These are phyloP conservation scores for Venusia cambrica DNA, from an alignment of 2,888 invertebrate species.

Conservation along the genomic window DNA sequence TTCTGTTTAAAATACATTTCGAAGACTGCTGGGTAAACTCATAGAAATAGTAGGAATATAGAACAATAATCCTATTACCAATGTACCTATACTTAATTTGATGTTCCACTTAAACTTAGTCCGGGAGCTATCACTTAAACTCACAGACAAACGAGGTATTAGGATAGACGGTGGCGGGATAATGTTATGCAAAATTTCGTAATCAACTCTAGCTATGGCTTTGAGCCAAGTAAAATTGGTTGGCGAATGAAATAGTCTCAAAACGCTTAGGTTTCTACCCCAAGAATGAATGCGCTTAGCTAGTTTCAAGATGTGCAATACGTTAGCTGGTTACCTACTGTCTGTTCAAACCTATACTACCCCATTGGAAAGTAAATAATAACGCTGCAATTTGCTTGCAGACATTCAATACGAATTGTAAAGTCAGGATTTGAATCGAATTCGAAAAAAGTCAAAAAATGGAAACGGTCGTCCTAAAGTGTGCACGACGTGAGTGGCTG, in stretches of 20 bases:
- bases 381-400: slow-evolving; percentile 1
- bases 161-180: slow-evolving; percentile 24
- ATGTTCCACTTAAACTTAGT: slow-evolving; percentile 18
- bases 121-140: slow-evolving; percentile 20
- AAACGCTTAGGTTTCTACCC: too few species aligned
- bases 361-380: slow-evolving; percentile 1
- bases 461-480: slow-evolving; percentile 40
- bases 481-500: slow-evolving; percentile 45
- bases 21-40: too few species aligned
- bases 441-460: slow-evolving; percentile 46
- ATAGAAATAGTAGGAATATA: slow-evolving; percentile 2
- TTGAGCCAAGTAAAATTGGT: slow-evolving; percentile 25
- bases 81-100: slow-evolving; percentile 18
- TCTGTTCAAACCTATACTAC: too few species aligned
- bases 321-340: too few species aligned
- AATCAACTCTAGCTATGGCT: slow-evolving; percentile 31
- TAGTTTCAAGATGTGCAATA: too few species aligned
- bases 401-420: slow-evolving; percentile 6
- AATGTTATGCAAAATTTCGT: slow-evolving; percentile 30
- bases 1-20: too few species aligned
- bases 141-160: slow-evolving; percentile 24
- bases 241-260: slow-evolving; percentile 19
- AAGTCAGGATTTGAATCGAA: slow-evolving; percentile 32
- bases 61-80: slow-evolving; percentile 10
- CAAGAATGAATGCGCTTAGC: too few species aligned